Percentiles rank a stretch among this genome's conserved stretches.
These are phyloP conservation scores for Poeciliopsis turneri DNA, from an alignment of 2,797 vertebrate genomes.

Conservation along the genomic window DNA sequence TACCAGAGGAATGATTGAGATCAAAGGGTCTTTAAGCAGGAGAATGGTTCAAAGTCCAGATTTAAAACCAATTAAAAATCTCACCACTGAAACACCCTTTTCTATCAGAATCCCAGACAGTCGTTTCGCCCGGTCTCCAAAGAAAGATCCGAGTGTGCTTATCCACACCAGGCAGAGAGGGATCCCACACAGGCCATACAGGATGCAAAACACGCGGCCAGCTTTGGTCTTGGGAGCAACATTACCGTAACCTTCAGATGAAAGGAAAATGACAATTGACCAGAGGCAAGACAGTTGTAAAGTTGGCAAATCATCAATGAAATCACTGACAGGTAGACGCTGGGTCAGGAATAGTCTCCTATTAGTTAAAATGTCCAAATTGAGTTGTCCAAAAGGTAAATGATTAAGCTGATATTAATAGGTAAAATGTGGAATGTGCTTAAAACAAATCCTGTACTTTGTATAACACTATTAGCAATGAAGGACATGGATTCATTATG, in stretches of 20 bases:
- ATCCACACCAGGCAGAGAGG: constrained; percentile 97
- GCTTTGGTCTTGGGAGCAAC: constrained; percentile 91
- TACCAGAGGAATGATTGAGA: too few species aligned
- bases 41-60: not conserved
- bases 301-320: not conserved
- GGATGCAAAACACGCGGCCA: constrained; percentile 95
- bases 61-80: constrained; percentile 19
- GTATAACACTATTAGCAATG: not conserved
- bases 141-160: constrained; percentile 94
- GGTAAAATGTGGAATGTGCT: not conserved
- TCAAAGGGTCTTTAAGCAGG: not conserved
- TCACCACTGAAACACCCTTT: constrained; percentile 90
- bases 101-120: constrained; percentile 90
- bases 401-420: not conserved
- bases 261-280: not conserved
- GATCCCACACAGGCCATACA: constrained; percentile 95
- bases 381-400: not conserved
- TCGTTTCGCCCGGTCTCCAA: constrained; percentile 92
- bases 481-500: not conserved
- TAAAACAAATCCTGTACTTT: not conserved
- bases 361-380: not conserved
- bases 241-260: constrained; percentile 89
- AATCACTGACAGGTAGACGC: not conserved
- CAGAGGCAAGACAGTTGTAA: not conserved
- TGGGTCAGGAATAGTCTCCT: not conserved